Evolutionary conservation across 92 coral and sea anemone genomes (phyloP).

Genomic region (Hydrozoanthus gracilis): DNA sequence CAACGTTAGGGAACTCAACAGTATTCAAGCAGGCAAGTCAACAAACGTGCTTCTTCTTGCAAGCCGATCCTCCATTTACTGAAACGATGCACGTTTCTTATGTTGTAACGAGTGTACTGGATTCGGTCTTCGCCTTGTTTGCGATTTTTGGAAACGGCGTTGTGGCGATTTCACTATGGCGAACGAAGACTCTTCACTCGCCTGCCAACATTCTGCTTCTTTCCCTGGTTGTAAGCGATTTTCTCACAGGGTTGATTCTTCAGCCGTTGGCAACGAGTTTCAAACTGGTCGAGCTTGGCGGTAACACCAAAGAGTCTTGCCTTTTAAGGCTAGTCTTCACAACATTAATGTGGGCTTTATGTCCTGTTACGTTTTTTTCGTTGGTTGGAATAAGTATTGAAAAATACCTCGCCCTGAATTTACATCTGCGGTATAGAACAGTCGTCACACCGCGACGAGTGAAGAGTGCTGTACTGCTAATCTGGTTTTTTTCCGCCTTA

Average conservation of each 20-base stretch:
- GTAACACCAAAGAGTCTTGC: constrained; percentile 1
- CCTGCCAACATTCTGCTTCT: constrained; percentile 23
- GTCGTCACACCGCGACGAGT: constrained; percentile 52
- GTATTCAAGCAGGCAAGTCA: not conserved
- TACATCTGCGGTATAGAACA: constrained; percentile 57
- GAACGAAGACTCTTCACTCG: not conserved
- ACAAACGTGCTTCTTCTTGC: constrained; percentile 14
- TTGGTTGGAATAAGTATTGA: constrained; percentile 62
- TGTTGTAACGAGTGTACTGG: constrained; percentile 9
- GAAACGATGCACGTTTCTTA: constrained; percentile 6
- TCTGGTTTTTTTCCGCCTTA: constrained; percentile 42
- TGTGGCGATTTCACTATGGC: constrained; percentile 6
- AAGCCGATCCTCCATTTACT: constrained; percentile 28
- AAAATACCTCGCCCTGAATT: constrained; percentile 53
- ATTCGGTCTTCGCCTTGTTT: constrained; percentile 15
- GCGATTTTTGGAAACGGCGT: constrained; percentile 24
- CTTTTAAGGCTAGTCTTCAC: constrained; percentile 12
- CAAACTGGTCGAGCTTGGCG: not conserved
- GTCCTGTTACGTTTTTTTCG: constrained; percentile 23
- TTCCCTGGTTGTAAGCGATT: constrained; percentile 25
- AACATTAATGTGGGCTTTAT: constrained; percentile 23
- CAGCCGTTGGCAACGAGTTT: constrained; percentile 25
- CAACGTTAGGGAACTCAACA: not conserved
- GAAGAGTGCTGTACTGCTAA: not conserved
- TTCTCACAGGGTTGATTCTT: constrained; percentile 21